phyloP scores from a whole-genome alignment of 2,113 vertebrate species.

The Sylvilagus bachmani region DNA sequence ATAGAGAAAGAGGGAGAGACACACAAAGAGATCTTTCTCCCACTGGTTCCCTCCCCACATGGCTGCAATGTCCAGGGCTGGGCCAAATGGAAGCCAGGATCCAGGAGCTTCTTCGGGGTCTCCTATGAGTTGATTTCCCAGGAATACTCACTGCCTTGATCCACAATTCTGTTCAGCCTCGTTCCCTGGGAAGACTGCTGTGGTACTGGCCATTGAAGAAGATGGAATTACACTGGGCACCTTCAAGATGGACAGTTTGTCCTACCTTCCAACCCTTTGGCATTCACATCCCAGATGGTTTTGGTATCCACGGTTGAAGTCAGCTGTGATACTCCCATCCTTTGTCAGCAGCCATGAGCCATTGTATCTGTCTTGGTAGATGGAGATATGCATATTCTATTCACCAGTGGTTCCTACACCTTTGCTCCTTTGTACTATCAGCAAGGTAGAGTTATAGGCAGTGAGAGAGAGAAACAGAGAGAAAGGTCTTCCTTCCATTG shows the following conservation, averaged over 20 bases:
- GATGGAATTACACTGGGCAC: constrained; percentile 99
- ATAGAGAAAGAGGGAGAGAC: no score
- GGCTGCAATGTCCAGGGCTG: no score
- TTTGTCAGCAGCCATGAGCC: constrained; percentile 97
- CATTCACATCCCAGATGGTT: constrained; percentile 98
- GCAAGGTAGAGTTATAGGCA: constrained; percentile 80
- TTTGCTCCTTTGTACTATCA: constrained; percentile 99
- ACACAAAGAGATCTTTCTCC: no score
- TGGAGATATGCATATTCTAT: constrained; percentile 98
- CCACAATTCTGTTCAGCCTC: constrained; percentile 84
- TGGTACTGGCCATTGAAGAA: constrained; percentile 86
- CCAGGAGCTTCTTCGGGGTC: no score
- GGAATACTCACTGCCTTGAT: constrained; percentile 83
- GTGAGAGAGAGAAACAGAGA: no score
- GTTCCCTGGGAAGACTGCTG: constrained; percentile 88
- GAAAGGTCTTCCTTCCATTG: no score
- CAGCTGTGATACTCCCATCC: constrained; percentile 97
- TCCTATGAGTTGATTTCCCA: constrained; percentile 84
- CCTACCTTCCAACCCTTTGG: constrained; percentile 98
- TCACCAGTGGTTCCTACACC: constrained; percentile 99
- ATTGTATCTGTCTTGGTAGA: constrained; percentile 98
- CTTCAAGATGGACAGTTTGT: constrained; percentile 99
- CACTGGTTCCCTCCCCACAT: no score
- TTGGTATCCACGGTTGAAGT: constrained; percentile 98
- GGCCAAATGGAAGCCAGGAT: no score